Conservation (phyloP, 2,797 vertebrate species). For the Brachyalestes nurse region DNA sequence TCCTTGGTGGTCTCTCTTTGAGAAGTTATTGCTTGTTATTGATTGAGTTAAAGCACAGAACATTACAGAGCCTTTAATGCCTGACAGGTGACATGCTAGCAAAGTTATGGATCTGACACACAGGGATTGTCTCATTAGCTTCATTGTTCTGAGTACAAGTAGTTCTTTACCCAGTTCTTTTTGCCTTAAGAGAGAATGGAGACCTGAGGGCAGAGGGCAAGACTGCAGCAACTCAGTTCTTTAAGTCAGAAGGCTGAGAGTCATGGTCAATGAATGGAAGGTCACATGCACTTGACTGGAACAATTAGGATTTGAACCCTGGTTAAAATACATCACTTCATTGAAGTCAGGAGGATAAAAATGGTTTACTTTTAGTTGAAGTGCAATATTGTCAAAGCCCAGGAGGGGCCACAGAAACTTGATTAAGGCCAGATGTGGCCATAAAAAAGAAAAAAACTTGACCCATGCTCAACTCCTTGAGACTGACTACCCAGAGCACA, state of each 20-base stretch:
- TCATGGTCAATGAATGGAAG: not conserved
- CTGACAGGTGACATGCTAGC: not conserved
- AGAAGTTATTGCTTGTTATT: conserved; percentile 64
- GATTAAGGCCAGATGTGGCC: conserved; percentile 30
- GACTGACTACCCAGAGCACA: conserved; percentile 40
- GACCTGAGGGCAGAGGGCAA: conserved; percentile 8
- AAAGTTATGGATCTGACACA: conserved; percentile 12
- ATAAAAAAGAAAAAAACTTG: conserved; percentile 36
- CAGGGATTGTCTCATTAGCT: conserved; percentile 23
- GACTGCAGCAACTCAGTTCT: not conserved
- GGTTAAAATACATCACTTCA: not conserved
- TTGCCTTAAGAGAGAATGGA: conserved; percentile 39
- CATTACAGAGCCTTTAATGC: conserved; percentile 28
- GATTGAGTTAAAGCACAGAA: conserved; percentile 66
- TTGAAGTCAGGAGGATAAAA: conserved; percentile 8
- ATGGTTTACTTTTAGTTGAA: conserved; percentile 36
- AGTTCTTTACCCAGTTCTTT: conserved; percentile 10
- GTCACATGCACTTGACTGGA: conserved; percentile 16
- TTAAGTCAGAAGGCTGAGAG: not conserved
- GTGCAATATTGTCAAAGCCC: conserved; percentile 41
- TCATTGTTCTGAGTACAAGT: not conserved
- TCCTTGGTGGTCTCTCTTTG: conserved; percentile 63
- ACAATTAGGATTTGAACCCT: conserved; percentile 2
- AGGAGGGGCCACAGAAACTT: conserved; percentile 28
- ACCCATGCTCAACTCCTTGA: conserved; percentile 15